Conservation (phyloP, 2,797 vertebrate genomes). For the Periophthalmus magnuspinnatus region DNA sequence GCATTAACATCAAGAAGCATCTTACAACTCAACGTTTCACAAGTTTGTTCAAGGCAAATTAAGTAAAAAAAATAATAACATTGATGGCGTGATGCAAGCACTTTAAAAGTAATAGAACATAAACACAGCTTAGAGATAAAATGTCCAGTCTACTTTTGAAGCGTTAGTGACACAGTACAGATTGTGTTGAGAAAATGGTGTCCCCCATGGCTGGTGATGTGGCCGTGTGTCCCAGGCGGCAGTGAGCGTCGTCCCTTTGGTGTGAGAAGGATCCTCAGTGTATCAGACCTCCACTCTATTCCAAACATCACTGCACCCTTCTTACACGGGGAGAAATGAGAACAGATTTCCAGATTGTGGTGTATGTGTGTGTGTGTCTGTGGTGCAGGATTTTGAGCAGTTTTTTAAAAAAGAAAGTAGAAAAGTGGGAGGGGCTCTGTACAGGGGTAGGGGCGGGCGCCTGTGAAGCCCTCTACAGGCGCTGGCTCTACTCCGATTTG, state of each 20-base stretch:
- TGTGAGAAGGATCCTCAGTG: slow-evolving; percentile 36
- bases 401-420: slow-evolving; percentile 71
- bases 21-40: slow-evolving; percentile 25
- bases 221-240: slow-evolving; percentile 47
- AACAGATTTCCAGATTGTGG: slow-evolving; percentile 25
- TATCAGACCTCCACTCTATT: slow-evolving; percentile 8
- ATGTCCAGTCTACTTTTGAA: slow-evolving; percentile 52
- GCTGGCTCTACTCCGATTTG: slow-evolving; percentile 92
- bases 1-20: slow-evolving; percentile 38
- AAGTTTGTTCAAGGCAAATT: slow-evolving; percentile 46
- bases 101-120: slow-evolving; percentile 40
- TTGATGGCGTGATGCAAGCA: slow-evolving; percentile 51
- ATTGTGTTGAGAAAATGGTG: slow-evolving; percentile 36
- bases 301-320: slow-evolving; percentile 1
- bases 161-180: slow-evolving; percentile 65
- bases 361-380: neutral
- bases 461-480: slow-evolving; percentile 31
- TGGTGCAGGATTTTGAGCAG: slow-evolving; percentile 43
- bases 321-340: slow-evolving; percentile 17
- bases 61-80: slow-evolving; percentile 23
- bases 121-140: slow-evolving; percentile 57
- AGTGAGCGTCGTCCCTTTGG: slow-evolving; percentile 50
- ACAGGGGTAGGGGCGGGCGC: slow-evolving; percentile 64
- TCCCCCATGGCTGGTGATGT: slow-evolving; percentile 60
- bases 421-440: slow-evolving; percentile 80